A percentile compares a stretch with the other conserved stretches of the same genome.
phyloP scores from a whole-genome alignment of 2,888 invertebrate genomes.

The Epirrhoe tristata region DNA sequence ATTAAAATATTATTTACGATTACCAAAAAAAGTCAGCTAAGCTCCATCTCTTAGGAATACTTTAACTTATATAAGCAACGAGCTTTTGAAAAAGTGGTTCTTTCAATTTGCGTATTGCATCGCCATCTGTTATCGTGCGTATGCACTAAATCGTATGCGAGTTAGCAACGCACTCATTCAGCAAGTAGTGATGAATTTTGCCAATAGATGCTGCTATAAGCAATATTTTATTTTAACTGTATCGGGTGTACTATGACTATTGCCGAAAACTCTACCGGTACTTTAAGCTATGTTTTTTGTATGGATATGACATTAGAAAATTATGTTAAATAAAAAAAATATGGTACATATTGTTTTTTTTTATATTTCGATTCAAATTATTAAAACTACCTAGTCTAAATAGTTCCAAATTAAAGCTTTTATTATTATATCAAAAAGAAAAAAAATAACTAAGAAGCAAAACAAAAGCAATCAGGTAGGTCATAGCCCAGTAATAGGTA shows the following conservation, averaged over 20 bases:
- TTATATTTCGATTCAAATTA: too few species aligned
- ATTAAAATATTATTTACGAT: too few species aligned
- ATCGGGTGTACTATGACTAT: background rate
- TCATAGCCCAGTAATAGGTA: too few species aligned
- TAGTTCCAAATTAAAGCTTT: too few species aligned
- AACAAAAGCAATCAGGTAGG: too few species aligned
- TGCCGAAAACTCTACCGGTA: background rate
- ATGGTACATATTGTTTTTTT: too few species aligned
- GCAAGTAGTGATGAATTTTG: constrained; percentile 28
- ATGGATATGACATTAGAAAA: too few species aligned
- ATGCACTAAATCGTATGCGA: constrained; percentile 59
- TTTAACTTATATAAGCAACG: constrained; percentile 54
- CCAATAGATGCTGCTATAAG: constrained; percentile 39
- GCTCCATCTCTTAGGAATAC: constrained; percentile 68
- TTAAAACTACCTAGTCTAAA: too few species aligned
- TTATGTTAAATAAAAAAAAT: too few species aligned
- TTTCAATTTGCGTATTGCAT: constrained; percentile 47
- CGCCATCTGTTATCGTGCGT: constrained; percentile 74
- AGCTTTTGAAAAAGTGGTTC: constrained; percentile 33
- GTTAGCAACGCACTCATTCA: constrained; percentile 26
- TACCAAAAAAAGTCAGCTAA: constrained; percentile 40
- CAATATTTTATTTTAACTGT: background rate
- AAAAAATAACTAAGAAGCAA: too few species aligned
- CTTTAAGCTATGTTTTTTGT: too few species aligned
- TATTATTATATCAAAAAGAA: too few species aligned